Conservation (phyloP, 2,888 invertebrate species). For the Drosophila mimica region DNA sequence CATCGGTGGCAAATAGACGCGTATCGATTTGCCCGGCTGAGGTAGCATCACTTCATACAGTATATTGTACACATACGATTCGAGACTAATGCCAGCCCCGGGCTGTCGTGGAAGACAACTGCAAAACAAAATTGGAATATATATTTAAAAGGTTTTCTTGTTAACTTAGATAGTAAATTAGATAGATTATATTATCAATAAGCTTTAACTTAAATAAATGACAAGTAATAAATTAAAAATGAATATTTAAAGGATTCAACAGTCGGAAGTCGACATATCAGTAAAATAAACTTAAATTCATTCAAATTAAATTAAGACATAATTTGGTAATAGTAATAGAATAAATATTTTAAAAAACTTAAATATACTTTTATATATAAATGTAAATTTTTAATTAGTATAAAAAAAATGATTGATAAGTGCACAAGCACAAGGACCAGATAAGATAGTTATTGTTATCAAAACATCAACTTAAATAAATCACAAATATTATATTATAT, state of each 20-base stretch:
- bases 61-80: slow-evolving; percentile 97
- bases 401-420: not conserved
- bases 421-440: not conserved
- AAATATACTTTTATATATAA: not conserved
- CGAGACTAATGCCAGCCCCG: slow-evolving; percentile 92
- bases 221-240: no score
- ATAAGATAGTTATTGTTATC: not conserved
- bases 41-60: slow-evolving; percentile 97
- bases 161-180: no score
- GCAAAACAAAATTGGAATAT: slow-evolving; percentile 18
- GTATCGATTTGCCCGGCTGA: slow-evolving; percentile 93
- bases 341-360: not conserved
- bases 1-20: slow-evolving; percentile 90
- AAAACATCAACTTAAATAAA: not conserved
- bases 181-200: no score
- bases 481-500: no score
- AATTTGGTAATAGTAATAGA: not conserved
- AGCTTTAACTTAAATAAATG: no score
- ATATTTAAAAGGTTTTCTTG: not conserved
- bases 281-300: no score
- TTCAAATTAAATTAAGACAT: no score
- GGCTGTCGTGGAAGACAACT: slow-evolving; percentile 93
- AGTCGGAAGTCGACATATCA: no score
- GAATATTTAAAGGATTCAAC: no score
- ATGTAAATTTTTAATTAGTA: no score